Evolutionary conservation across 2,113 vertebrate genomes (phyloP).

Genomic region (Meriones unguiculatus): DNA sequence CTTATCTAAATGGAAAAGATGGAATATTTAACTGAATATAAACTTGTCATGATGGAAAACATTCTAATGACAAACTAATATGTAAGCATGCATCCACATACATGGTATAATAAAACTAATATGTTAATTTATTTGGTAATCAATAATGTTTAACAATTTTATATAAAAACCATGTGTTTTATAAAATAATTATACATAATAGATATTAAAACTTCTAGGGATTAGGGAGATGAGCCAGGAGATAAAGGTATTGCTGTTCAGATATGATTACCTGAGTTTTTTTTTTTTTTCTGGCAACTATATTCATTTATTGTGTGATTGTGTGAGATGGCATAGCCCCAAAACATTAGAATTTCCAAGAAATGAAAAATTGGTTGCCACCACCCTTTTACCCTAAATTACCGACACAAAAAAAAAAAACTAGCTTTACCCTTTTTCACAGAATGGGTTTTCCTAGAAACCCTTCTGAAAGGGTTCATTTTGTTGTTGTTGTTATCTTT

Average conservation of each 20-base stretch:
- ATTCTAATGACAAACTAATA: slow-evolving; percentile 26
- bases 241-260: not conserved
- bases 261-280: not conserved
- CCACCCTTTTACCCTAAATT: too few species aligned
- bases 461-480: too few species aligned
- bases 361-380: too few species aligned
- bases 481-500: too few species aligned
- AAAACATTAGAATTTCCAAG: too few species aligned
- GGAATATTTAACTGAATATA: slow-evolving; percentile 35
- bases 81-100: not conserved
- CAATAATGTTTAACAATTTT: not conserved
- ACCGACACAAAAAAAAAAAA: too few species aligned
- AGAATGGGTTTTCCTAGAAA: too few species aligned
- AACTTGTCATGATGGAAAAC: not conserved
- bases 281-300: too few species aligned
- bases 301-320: too few species aligned
- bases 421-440: too few species aligned
- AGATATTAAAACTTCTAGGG: not conserved
- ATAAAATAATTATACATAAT: not conserved
- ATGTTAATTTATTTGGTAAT: not conserved
- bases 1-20: slow-evolving; percentile 54
- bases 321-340: too few species aligned
- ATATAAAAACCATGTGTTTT: not conserved
- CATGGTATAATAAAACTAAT: not conserved
- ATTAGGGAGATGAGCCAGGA: not conserved